Conservation (phyloP, 2,888 invertebrate species). For the Zygothrica quintamaculata region DNA sequence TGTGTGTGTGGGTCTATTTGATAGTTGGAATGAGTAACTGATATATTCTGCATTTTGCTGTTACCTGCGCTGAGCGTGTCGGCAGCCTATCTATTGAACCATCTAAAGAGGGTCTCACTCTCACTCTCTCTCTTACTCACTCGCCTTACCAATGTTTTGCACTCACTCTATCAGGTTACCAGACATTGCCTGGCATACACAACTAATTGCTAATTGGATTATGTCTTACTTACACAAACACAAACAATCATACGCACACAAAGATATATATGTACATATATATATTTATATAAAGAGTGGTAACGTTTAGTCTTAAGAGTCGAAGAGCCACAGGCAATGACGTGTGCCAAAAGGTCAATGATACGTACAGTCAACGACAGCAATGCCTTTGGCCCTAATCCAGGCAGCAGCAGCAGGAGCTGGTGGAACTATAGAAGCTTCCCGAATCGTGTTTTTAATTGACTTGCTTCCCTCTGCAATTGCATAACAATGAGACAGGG, state of each 20-base stretch:
- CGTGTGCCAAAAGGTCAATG: constrained; percentile 72
- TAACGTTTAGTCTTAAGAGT: constrained; percentile 17
- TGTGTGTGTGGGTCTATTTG: constrained; percentile 3
- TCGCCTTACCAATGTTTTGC: too few relatives aligned
- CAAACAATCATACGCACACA: neutral
- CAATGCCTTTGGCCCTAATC: constrained; percentile 67
- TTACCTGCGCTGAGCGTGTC: constrained; percentile 15
- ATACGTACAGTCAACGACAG: constrained; percentile 49
- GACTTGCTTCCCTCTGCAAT: constrained; percentile 68
- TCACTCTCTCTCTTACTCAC: too few relatives aligned
- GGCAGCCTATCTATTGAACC: constrained; percentile 58
- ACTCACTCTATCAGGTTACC: constrained; percentile 59
- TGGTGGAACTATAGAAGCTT: constrained; percentile 28
- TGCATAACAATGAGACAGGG: constrained; percentile 71
- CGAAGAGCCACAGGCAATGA: constrained; percentile 33
- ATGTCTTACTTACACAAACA: constrained; percentile 60
- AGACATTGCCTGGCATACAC: constrained; percentile 65
- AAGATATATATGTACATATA: neutral
- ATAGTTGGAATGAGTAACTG: neutral
- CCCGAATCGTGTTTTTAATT: constrained; percentile 62
- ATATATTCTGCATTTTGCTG: too few relatives aligned
- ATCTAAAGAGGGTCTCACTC: constrained; percentile 52
- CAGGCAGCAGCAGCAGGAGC: too few relatives aligned
- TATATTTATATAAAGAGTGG: neutral
- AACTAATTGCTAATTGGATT: constrained; percentile 79